phyloP scores from a whole-genome alignment of 1,140 invertebrate genomes.

The Drosophila yakuba region DNA sequence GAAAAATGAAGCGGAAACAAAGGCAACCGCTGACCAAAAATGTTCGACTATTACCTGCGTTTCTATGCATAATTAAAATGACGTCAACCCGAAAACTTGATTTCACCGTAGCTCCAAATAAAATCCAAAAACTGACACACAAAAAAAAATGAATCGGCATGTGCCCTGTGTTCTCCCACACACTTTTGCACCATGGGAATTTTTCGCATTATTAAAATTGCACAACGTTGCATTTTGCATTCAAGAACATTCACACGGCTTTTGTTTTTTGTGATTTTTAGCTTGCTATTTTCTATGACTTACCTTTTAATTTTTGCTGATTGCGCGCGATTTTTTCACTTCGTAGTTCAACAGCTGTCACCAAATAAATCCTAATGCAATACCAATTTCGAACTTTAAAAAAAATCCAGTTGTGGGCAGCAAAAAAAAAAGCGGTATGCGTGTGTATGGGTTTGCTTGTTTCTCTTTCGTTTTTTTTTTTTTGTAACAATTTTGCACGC shows the following conservation, averaged over 20 bases:
- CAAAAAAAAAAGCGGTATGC: constrained; percentile 17
- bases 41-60: constrained; percentile 8
- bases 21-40: constrained; percentile 12
- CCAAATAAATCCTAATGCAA: constrained; percentile 28
- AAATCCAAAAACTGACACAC: neutral
- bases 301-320: constrained; percentile 25
- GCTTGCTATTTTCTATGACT: constrained; percentile 10
- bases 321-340: constrained; percentile 30
- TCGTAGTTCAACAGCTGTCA: constrained; percentile 42
- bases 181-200: constrained; percentile 27
- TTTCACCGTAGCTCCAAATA: constrained; percentile 23
- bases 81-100: constrained; percentile 69
- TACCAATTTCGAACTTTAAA: constrained; percentile 11
- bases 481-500: constrained; percentile 61
- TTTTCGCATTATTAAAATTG: constrained; percentile 32
- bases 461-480: constrained; percentile 1
- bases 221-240: constrained; percentile 21
- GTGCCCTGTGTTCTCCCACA: constrained; percentile 3
- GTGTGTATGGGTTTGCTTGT: constrained; percentile 16
- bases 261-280: constrained; percentile 1
- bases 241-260: constrained; percentile 31
- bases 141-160: constrained; percentile 5
- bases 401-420: neutral
- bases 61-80: constrained; percentile 41
- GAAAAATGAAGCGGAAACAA: constrained; percentile 16